Percentiles rank a stretch among this genome's conserved stretches.
Conservation (phyloP, 2,888 invertebrate genomes). For the Strigamia crassipes region DNA sequence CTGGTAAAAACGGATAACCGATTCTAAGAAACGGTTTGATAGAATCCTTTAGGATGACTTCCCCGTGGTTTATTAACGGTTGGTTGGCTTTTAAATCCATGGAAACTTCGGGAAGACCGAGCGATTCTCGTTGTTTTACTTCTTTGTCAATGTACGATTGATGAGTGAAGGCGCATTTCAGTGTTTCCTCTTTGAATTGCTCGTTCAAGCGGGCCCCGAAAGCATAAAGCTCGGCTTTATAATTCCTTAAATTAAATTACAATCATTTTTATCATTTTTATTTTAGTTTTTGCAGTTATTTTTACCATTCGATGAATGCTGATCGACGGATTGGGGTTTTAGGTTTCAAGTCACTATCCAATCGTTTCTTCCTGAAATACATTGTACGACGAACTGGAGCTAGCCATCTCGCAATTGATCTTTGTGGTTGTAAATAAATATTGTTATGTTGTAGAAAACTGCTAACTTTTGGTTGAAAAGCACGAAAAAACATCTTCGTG, state of each 20-base stretch:
- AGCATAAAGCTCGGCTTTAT: constrained; percentile 82
- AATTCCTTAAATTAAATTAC: constrained; percentile 69
- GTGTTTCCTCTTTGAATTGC: constrained; percentile 71
- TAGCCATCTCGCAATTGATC: neutral
- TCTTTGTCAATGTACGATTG: constrained; percentile 76
- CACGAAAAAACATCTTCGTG: neutral
- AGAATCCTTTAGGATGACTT: constrained; percentile 68
- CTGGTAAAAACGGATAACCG: constrained; percentile 73
- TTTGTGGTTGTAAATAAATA: neutral
- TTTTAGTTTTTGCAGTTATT: neutral
- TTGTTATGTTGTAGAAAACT: neutral
- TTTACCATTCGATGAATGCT: constrained; percentile 15
- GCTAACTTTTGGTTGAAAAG: neutral
- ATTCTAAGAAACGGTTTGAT: constrained; percentile 71
- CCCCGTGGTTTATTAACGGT: constrained; percentile 66
- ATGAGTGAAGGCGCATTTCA: constrained; percentile 79
- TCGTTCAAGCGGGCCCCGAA: constrained; percentile 85
- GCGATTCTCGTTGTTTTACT: constrained; percentile 68
- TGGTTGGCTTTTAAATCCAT: constrained; percentile 70
- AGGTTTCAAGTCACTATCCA: neutral
- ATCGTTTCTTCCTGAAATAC: neutral
- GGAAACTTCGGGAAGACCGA: constrained; percentile 65
- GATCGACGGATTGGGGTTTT: neutral
- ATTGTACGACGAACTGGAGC: neutral
- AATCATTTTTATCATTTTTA: neutral